These are phyloP conservation scores for Pelodytes ibericus DNA, from an alignment of 2,797 vertebrate species.

Conservation along the genomic window DNA sequence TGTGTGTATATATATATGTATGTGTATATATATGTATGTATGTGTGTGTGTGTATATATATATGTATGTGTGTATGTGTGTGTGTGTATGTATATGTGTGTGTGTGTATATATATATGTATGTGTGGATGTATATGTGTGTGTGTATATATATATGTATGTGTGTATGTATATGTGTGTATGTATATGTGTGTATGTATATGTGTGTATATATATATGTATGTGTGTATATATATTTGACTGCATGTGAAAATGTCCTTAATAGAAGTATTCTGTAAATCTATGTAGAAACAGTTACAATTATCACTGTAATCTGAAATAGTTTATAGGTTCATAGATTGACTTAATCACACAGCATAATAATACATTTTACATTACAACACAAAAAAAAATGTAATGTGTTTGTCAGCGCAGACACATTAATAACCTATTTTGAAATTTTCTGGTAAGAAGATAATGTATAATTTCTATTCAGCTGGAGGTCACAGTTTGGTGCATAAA, in stretches of 20 bases:
- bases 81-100: too few species aligned
- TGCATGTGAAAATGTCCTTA: constrained; percentile 7
- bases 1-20: too few species aligned
- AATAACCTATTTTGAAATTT: constrained; percentile 20
- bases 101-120: too few species aligned
- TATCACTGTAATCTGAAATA: constrained; percentile 6
- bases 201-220: too few species aligned
- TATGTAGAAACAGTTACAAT: constrained; percentile 7
- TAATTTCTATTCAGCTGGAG: constrained; percentile 24
- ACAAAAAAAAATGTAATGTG: neutral
- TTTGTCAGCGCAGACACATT: constrained; percentile 13
- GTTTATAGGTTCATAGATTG: constrained; percentile 13
- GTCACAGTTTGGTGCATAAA: constrained; percentile 3
- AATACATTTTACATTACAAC: constrained; percentile 20
- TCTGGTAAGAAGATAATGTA: constrained; percentile 20
- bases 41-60: too few species aligned
- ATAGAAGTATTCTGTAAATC: neutral
- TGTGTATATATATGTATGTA: too few species aligned
- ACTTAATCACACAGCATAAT: constrained; percentile 12
- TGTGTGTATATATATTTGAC: too few species aligned
- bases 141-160: too few species aligned
- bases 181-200: too few species aligned
- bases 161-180: too few species aligned
- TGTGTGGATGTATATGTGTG: too few species aligned
- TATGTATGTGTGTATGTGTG: too few species aligned